These are phyloP conservation scores for Ferrisia virgata DNA, from an alignment of 2,888 invertebrate genomes.

Conservation along the genomic window DNA sequence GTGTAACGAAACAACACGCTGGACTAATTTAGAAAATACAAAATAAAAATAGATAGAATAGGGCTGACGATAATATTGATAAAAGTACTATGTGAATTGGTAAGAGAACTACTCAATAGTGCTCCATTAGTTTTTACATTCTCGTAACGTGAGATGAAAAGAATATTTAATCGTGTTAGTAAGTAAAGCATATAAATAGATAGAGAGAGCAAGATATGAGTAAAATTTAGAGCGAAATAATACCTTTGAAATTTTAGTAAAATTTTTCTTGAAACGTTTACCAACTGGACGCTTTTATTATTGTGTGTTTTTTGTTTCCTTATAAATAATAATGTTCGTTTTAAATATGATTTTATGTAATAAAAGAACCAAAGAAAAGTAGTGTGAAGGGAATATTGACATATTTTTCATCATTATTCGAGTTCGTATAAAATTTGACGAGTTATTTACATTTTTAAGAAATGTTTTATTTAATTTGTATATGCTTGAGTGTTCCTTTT, in stretches of 20 bases:
- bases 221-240: background rate
- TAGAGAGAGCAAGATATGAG: background rate
- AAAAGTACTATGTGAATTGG: too few relatives aligned
- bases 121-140: too few relatives aligned
- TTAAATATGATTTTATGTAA: background rate
- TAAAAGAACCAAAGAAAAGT: background rate
- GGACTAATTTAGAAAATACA: too few relatives aligned
- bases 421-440: background rate
- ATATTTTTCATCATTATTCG: background rate
- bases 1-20: too few relatives aligned
- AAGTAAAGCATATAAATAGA: background rate
- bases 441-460: slow-evolving; percentile 4
- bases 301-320: background rate
- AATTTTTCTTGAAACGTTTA: background rate
- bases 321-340: background rate
- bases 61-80: too few relatives aligned
- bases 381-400: background rate
- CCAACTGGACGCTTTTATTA: too few relatives aligned
- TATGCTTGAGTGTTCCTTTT: slow-evolving; percentile 27
- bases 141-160: too few relatives aligned
- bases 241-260: background rate
- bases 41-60: too few relatives aligned
- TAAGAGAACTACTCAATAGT: too few relatives aligned
- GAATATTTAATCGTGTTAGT: background rate
- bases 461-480: slow-evolving; percentile 21